Evolutionary conservation across 2,888 invertebrate genomes (phyloP).

Genomic region (Pachycephus smyrnensis): DNA sequence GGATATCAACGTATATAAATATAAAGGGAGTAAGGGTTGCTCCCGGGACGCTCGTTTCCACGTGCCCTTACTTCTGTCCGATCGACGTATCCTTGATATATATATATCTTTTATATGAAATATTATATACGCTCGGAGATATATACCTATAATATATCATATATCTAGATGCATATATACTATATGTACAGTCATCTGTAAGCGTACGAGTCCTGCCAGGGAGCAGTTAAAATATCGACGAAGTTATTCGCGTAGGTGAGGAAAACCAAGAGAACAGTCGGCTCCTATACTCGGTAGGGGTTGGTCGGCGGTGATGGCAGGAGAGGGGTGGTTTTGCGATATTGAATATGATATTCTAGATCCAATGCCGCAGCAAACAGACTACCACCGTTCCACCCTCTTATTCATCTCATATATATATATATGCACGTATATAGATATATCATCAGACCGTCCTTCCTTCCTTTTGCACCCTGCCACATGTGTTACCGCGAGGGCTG

Average conservation of each 20-base stretch:
- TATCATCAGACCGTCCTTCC: conserved; percentile 16
- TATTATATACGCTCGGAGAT: conserved; percentile 20
- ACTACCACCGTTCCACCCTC: conserved; percentile 37
- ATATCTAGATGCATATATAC: not conserved
- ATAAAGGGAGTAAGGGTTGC: conserved; percentile 46
- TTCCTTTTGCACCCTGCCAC: conserved; percentile 34
- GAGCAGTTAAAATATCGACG: conserved; percentile 54
- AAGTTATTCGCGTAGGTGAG: conserved; percentile 54
- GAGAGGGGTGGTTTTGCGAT: conserved; percentile 39
- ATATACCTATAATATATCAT: not conserved
- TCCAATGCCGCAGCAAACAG: conserved; percentile 39
- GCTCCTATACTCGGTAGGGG: conserved; percentile 11
- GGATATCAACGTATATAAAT: conserved; percentile 18
- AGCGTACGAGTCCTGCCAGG: conserved; percentile 28
- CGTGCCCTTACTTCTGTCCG: conserved; percentile 40
- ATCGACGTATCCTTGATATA: conserved; percentile 29
- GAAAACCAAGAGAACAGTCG: conserved; percentile 35
- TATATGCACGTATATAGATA: conserved; percentile 12
- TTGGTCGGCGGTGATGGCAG: conserved; percentile 16
- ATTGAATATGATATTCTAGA: conserved; percentile 61
- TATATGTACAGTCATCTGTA: not conserved
- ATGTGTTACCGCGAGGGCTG: conserved; percentile 47
- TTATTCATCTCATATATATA: conserved; percentile 37
- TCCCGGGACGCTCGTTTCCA: conserved; percentile 58
- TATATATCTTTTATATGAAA: not conserved